Conservation (phyloP, 1,140 invertebrate species). For the Rhynchophorus ferrugineus region DNA sequence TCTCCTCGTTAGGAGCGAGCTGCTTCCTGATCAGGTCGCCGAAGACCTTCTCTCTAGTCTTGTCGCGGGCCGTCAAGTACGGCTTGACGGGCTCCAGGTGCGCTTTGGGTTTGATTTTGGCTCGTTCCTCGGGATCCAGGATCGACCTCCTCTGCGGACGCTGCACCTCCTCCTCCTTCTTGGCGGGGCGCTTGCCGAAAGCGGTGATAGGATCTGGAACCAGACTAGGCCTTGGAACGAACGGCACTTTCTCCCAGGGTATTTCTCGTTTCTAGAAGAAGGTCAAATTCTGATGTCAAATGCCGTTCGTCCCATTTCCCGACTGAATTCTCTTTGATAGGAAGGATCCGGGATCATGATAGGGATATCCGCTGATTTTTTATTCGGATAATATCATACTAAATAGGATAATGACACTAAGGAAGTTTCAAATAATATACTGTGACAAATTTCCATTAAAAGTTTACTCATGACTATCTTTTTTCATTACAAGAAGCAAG, state of each 20-base stretch:
- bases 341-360: background rate
- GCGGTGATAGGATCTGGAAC: slow-evolving; percentile 74
- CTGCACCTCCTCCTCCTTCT: slow-evolving; percentile 22
- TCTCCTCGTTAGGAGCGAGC: slow-evolving; percentile 48
- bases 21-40: slow-evolving; percentile 38
- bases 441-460: no score
- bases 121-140: slow-evolving; percentile 40
- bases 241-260: slow-evolving; percentile 78
- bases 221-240: slow-evolving; percentile 71
- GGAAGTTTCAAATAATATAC: no score
- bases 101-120: slow-evolving; percentile 50
- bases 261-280: slow-evolving; percentile 66
- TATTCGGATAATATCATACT: background rate
- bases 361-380: background rate
- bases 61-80: slow-evolving; percentile 55
- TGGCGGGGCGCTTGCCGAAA: slow-evolving; percentile 55
- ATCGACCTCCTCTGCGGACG: slow-evolving; percentile 25
- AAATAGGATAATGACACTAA: no score
- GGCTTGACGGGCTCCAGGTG: slow-evolving; percentile 50
- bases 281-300: slow-evolving; percentile 30
- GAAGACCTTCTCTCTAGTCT: slow-evolving; percentile 52
- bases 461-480: no score
- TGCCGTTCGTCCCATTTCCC: slow-evolving; percentile 25
- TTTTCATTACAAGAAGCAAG: no score
- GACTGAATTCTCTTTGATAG: no score